Evolutionary conservation across 2,797 vertebrate genomes (phyloP).

Genomic region (Mionectes olivaceus): DNA sequence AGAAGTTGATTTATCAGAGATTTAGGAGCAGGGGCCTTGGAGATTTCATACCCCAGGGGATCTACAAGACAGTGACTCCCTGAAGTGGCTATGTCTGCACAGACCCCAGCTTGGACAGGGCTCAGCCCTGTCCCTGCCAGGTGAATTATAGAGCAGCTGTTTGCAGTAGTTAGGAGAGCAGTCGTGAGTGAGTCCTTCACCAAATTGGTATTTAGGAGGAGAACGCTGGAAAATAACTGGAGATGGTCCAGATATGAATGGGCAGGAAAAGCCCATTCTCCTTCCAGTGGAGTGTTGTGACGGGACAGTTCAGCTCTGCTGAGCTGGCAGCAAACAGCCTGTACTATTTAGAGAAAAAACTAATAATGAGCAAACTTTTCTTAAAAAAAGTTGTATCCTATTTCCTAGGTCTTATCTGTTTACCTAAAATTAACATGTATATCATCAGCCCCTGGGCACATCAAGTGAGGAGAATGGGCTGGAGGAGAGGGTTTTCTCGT

Average conservation of each 20-base stretch:
- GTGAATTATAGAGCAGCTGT: not conserved
- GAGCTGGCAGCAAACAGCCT: constrained; percentile 4
- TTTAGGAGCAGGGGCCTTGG: not conserved
- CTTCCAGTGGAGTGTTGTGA: not conserved
- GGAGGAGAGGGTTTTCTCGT: not conserved
- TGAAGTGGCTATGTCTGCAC: not conserved
- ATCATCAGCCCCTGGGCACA: not conserved
- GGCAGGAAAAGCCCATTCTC: constrained; percentile 38
- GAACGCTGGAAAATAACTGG: constrained; percentile 31
- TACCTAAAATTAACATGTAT: not conserved
- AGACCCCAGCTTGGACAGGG: not conserved
- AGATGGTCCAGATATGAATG: not conserved
- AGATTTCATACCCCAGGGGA: not conserved
- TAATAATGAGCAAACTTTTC: not conserved
- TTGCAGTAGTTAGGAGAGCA: not conserved
- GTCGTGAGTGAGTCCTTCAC: not conserved
- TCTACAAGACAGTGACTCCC: not conserved
- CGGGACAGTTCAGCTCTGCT: not conserved
- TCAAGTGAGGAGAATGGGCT: not conserved
- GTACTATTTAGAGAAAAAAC: not conserved
- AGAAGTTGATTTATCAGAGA: not conserved
- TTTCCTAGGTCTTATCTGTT: not conserved
- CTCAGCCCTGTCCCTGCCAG: not conserved
- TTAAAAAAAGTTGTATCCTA: not conserved
- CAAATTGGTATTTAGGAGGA: not conserved